These are phyloP conservation scores for Actinernus sp. DNA, from an alignment of 92 coral and sea anemone genomes.

Conservation along the genomic window DNA sequence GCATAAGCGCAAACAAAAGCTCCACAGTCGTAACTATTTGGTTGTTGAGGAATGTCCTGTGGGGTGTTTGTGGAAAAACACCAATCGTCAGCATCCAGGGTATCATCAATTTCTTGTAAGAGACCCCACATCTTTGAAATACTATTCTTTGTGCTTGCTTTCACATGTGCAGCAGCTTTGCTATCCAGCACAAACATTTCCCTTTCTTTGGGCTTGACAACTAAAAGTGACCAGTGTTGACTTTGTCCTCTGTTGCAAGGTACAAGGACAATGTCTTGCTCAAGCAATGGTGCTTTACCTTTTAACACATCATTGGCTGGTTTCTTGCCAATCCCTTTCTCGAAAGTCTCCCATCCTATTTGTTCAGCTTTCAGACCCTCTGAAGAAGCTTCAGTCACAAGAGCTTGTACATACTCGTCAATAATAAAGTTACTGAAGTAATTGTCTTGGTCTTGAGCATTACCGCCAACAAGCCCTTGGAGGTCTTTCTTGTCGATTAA, in stretches of 20 bases:
- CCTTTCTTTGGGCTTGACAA: slow-evolving; percentile 41
- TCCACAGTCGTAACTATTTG: too few species aligned
- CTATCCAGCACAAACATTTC: slow-evolving; percentile 46
- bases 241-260: slow-evolving; percentile 61
- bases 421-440: slow-evolving; percentile 58
- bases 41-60: too few species aligned
- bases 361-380: slow-evolving; percentile 16
- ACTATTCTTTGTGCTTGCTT: too few species aligned
- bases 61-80: too few species aligned
- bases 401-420: slow-evolving; percentile 41
- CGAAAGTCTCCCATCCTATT: slow-evolving; percentile 50
- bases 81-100: too few species aligned
- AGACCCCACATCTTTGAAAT: too few species aligned
- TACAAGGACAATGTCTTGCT: slow-evolving; percentile 41
- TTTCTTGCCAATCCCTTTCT: slow-evolving; percentile 21
- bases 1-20: too few species aligned
- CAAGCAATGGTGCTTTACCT: too few species aligned
- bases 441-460: slow-evolving; percentile 42
- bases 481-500: slow-evolving; percentile 41
- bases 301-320: slow-evolving; percentile 4
- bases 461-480: slow-evolving; percentile 28
- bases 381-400: background rate
- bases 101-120: too few species aligned
- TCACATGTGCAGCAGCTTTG: too few species aligned
- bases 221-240: slow-evolving; percentile 65